Evolutionary conservation across 2,113 vertebrate species (phyloP), one percentile per base, ranked within the genome.

Genomic region (Lagopus leucura): DNA sequence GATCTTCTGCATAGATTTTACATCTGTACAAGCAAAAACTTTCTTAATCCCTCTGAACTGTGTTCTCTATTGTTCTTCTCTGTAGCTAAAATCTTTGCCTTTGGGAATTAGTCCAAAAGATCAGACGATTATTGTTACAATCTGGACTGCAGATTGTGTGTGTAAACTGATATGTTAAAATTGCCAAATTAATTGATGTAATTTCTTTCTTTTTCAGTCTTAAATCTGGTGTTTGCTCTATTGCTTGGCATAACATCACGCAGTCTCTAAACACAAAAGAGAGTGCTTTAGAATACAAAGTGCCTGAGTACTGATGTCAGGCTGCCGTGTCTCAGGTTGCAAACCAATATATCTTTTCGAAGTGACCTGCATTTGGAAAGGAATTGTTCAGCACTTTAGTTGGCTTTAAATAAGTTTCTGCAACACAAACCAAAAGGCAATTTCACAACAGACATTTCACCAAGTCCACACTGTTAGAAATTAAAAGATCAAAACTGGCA

Each of bases 81-180:
- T 1, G 0, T 70, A 73, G 74, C 75, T 89, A 78, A 91, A 95
- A 52, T 43, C 21, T 80, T 91, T 84, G 64, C 61, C 52, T 57
- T 79, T 77, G 91, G 91, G 89, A 96, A 65, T 60, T 42, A 86
- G 45, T 95, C 91, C 96, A 97, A 94, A 94, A 96, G 82, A 93
- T 95, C 85, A 83, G 45, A 73, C 90, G 80, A 89, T 90, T 93
- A 65, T 86, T 81, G 20, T 65, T 81, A 64, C 28, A 80, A 74
- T 94, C 91, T 67, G 30, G n/a, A 58, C 48, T 71, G 25, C 18
- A 89, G 71, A 95, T 76, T 92, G 48, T 32, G 43, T 13, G 24
- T 74, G 36, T 63, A 76, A 73, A 92, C 93, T 92, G 88, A 48
- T 65, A 88, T 71, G 74, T 82, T 92, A 93, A 87, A 90, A 84